Evolutionary conservation across 2,113 vertebrate species (phyloP).

Genomic region (Motacilla tschutschensis): DNA sequence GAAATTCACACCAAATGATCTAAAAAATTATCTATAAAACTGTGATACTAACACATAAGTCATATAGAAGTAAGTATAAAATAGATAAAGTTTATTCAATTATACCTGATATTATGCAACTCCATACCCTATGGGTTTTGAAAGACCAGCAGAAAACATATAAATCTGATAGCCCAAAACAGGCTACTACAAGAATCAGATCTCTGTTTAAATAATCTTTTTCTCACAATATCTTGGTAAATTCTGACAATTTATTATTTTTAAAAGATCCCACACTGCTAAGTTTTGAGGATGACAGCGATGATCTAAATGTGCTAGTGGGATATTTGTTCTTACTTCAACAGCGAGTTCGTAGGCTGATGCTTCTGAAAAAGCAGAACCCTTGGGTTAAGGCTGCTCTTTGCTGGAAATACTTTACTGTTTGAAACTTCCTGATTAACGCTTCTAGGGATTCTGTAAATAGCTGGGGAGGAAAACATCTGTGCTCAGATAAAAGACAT

Average conservation of each 20-base stretch:
- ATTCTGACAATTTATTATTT: not conserved
- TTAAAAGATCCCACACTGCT: not conserved
- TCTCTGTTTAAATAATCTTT: not conserved
- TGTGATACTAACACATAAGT: not conserved
- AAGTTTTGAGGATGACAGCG: not conserved
- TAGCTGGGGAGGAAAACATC: slow-evolving; percentile 4
- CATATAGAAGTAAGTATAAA: not conserved
- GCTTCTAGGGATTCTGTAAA: slow-evolving; percentile 7
- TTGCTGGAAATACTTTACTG: not conserved
- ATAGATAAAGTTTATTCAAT: not conserved
- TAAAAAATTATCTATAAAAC: not conserved
- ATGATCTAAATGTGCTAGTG: not conserved
- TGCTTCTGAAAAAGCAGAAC: not conserved
- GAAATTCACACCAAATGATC: not conserved
- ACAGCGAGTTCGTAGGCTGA: fast-evolving
- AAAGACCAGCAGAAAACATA: not conserved
- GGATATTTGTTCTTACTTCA: not conserved
- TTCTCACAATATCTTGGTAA: not conserved
- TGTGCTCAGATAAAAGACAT: not conserved
- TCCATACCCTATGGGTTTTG: not conserved
- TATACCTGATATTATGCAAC: not conserved
- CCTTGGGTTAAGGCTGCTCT: not conserved
- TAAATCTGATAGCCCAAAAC: not conserved
- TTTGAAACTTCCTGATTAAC: not conserved
- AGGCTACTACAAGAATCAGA: not conserved